Percentiles rank a stretch among this genome's conserved stretches.
Evolutionary conservation across 2,113 vertebrate species (phyloP).

Genomic region (Lophotis ruficrista): DNA sequence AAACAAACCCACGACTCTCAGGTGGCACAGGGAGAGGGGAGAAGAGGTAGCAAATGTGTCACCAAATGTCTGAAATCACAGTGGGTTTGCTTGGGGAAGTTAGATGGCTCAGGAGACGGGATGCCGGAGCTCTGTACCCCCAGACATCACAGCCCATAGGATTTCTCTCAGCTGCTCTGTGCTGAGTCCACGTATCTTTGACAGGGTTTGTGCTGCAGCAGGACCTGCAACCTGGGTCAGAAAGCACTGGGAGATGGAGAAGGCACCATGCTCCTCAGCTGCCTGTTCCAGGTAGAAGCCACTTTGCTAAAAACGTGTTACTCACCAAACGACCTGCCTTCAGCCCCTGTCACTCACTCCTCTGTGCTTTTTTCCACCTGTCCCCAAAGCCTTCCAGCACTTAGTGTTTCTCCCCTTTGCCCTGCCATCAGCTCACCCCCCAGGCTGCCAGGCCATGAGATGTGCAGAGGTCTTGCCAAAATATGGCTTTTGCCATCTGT

Average conservation of each 20-base stretch:
- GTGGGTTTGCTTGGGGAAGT: background rate
- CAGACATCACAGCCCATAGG: accelerated
- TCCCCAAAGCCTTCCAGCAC: background rate
- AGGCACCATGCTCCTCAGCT: background rate
- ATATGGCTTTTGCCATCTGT: slow-evolving; percentile 46
- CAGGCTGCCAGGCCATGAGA: background rate
- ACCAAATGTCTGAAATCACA: background rate
- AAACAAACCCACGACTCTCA: background rate
- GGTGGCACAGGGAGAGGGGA: background rate
- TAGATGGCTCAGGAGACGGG: background rate
- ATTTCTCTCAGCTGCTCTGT: background rate
- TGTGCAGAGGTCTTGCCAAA: slow-evolving; percentile 36
- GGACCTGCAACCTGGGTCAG: background rate
- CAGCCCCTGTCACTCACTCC: background rate
- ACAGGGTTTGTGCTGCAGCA: background rate
- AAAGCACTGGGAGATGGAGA: background rate
- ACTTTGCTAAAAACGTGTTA: background rate
- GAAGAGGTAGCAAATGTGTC: background rate
- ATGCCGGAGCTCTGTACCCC: accelerated
- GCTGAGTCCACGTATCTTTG: background rate
- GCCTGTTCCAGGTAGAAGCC: background rate
- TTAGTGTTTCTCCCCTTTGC: slow-evolving; percentile 4
- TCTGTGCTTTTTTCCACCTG: background rate
- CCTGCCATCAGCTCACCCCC: background rate
- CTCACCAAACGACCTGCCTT: background rate